Evolutionary conservation across 2,113 vertebrate genomes (phyloP).

Genomic region (Pelobates fuscus): DNA sequence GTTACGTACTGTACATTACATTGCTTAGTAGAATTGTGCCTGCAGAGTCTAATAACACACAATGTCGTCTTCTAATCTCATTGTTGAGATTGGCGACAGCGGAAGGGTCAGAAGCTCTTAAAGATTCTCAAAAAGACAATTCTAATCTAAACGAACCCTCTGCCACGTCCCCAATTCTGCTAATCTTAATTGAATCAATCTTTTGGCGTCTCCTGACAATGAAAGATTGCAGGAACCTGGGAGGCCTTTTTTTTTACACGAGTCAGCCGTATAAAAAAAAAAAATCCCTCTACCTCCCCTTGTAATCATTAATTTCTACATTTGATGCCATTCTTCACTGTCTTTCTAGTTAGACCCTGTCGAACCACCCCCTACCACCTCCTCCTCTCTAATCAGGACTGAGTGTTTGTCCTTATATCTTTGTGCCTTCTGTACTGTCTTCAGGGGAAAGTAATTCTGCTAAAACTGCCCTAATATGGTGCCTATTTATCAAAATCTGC

Average conservation of each 20-base stretch:
- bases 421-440: constrained; percentile 56
- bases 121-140: constrained; percentile 76
- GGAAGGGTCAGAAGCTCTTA: constrained; percentile 56
- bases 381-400: constrained; percentile 66
- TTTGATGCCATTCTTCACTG: constrained; percentile 86
- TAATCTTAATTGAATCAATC: constrained; percentile 99
- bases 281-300: constrained; percentile 65
- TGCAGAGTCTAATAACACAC: constrained; percentile 22
- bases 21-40: constrained; percentile 12
- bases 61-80: constrained; percentile 47
- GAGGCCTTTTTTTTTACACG: constrained; percentile 85
- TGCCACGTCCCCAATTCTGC: constrained; percentile 78
- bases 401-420: constrained; percentile 63
- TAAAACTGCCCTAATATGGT: constrained; percentile 51
- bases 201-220: constrained; percentile 92
- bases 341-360: constrained; percentile 60
- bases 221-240: constrained; percentile 94
- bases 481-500: constrained; percentile 26
- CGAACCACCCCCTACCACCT: constrained; percentile 57
- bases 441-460: constrained; percentile 61
- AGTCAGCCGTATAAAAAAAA: constrained; percentile 67
- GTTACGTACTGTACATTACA: constrained; percentile 15
- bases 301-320: constrained; percentile 89
- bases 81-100: constrained; percentile 48
- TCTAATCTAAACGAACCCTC: constrained; percentile 85